Evolutionary conservation across 2,888 invertebrate genomes (phyloP), one percentile per base, ranked within the genome.

Genomic region (Nemotelus nigrinus): DNA sequence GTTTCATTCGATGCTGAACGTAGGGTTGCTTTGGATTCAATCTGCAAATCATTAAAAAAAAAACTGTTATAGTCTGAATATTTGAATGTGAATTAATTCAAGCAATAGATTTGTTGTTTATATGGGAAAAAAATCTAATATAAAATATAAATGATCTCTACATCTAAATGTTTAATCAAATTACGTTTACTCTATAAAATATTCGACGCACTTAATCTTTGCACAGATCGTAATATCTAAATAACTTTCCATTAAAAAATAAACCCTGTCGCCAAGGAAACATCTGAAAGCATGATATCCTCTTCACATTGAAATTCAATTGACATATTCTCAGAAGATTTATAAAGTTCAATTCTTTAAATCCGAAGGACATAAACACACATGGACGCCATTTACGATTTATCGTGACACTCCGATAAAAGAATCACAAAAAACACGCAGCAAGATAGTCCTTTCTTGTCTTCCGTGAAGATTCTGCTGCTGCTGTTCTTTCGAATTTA

Each of bases 1-100:
- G 53, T 58, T 10, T 55, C 67, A 39, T 63, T 89, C 79, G 87
- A 50, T 3, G 39, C 87, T 39, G 83, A 84, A 78, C 85, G 86
- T 76, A 82, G 80, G 80, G 85, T 80, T 79, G 81, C 82, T 43
- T 81, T 79, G 43, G 79, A 76, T 79, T 81, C 82, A 78, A 81
- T 82, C 82, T 82, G 80, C 44, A 78, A 80, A 57, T 4, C 25
- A 25, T 25, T 25, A 25, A 25, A 25, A 25, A 25, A 25, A 25
- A 25, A 25, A 25, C 25, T 25, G 0, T 25, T 25, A 25, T 25
- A 25, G 25, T 25, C 25, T 25, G 25, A 25, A 25, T 25, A 25
- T 25, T 25, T 25, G 0, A 25, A 25, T 25, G 25, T 25, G 25
- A 25, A 25, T 25, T 25, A 25, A 25, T 25, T 25, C 25, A 25